A percentile compares a stretch with the other conserved stretches of the same genome.
phyloP scores from a whole-genome alignment of 2,797 vertebrate species.

The Melopsittacus undulatus region DNA sequence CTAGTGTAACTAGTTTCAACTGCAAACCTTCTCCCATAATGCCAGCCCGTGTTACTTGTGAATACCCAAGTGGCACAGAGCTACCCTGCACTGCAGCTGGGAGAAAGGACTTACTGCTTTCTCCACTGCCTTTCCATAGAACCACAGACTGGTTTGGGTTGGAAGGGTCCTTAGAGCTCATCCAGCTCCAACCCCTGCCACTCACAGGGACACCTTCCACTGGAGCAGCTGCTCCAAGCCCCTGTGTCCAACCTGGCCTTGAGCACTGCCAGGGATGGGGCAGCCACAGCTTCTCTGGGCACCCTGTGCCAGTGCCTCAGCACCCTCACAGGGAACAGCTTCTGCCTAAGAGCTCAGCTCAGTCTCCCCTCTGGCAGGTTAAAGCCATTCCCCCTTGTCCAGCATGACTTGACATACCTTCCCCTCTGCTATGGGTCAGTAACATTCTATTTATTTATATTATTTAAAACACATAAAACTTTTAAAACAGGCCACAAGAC shows the following conservation, averaged over 20 bases:
- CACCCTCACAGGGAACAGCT: no score
- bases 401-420: neutral
- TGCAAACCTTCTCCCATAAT: rapidly evolving
- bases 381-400: neutral
- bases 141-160: neutral
- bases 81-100: neutral
- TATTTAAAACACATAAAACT: neutral
- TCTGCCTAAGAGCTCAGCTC: neutral
- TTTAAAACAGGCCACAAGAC: neutral
- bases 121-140: neutral
- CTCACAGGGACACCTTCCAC: rapidly evolving
- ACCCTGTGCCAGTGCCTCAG: no score
- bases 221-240: neutral
- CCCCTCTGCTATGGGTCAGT: neutral
- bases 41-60: neutral
- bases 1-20: neutral
- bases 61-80: neutral
- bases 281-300: no score
- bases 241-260: no score
- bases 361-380: neutral
- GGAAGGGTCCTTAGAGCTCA: neutral
- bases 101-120: neutral
- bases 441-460: neutral
- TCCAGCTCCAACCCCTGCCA: neutral
- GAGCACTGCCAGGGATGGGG: no score